phyloP scores from a whole-genome alignment of 2,888 invertebrate species.

The Andrena marginata region DNA sequence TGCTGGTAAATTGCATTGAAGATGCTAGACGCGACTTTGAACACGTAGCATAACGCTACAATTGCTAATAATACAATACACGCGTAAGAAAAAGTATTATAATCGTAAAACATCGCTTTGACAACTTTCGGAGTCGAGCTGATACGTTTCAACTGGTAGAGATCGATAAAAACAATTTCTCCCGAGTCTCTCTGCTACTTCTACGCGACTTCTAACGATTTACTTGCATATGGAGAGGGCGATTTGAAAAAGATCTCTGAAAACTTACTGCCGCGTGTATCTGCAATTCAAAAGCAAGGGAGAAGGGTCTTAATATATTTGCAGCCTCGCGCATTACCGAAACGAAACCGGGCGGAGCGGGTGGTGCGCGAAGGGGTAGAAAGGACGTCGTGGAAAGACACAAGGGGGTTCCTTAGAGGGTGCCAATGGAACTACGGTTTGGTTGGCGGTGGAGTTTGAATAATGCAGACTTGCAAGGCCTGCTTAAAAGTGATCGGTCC shows the following conservation, averaged over 20 bases:
- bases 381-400: constrained; percentile 64
- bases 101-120: no score
- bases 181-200: no score
- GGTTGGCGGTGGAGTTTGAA: constrained; percentile 78
- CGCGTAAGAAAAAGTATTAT: no score
- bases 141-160: no score
- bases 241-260: no score
- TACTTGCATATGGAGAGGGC: no score
- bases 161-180: no score
- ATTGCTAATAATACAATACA: background rate
- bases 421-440: constrained; percentile 58
- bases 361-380: constrained; percentile 28
- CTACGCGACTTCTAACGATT: no score
- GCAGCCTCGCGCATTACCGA: constrained; percentile 27
- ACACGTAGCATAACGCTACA: background rate
- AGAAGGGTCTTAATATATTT: background rate
- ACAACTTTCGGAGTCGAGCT: no score
- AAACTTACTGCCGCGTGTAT: no score
- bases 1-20: background rate
- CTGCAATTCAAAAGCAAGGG: background rate
- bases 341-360: constrained; percentile 56
- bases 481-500: constrained; percentile 83
- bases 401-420: constrained; percentile 67
- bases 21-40: background rate
- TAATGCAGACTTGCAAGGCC: constrained; percentile 82